phyloP scores from a whole-genome alignment of 2,797 vertebrate genomes.

The Eidolon dupreanum region DNA sequence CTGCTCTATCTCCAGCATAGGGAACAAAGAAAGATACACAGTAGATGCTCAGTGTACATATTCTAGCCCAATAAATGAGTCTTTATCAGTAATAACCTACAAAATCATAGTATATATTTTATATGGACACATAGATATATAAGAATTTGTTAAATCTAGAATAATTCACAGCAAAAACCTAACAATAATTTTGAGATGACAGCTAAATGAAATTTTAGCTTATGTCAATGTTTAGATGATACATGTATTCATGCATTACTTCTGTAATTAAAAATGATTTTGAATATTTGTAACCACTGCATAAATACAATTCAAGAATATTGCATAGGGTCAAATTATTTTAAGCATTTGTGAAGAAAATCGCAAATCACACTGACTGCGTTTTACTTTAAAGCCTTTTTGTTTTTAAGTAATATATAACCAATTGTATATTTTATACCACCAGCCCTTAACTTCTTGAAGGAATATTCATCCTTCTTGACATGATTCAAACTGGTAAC shows the following conservation, averaged over 20 bases:
- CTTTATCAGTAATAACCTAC: background rate
- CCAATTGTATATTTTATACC: background rate
- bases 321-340: background rate
- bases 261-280: background rate
- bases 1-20: background rate
- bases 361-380: background rate
- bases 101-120: background rate
- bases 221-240: background rate
- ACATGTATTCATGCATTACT: background rate
- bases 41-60: fast-evolving
- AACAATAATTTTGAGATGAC: background rate
- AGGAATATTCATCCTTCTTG: background rate
- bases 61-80: background rate
- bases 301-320: background rate
- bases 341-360: background rate
- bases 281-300: background rate
- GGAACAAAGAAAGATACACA: background rate
- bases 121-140: background rate
- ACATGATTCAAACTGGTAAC: fast-evolving
- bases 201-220: background rate
- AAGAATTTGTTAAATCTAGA: background rate
- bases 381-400: background rate
- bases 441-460: background rate
- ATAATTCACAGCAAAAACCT: background rate
- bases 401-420: background rate